phyloP scores from a whole-genome alignment of 2,797 vertebrate species.

The Podarcis lilfordi region DNA sequence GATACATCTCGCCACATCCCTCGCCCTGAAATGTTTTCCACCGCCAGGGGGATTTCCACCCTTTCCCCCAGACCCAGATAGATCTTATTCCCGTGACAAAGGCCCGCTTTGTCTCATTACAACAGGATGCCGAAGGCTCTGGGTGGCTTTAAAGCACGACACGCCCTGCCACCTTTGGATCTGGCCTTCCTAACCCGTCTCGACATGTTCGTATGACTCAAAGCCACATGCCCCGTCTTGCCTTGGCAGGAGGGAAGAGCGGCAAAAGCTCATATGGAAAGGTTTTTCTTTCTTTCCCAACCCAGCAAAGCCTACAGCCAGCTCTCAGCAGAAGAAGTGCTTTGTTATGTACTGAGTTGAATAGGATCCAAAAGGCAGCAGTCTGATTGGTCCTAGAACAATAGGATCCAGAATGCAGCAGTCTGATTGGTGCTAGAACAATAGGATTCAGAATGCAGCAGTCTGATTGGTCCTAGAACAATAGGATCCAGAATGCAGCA shows the following conservation, averaged over 20 bases:
- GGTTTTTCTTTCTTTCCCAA: no score
- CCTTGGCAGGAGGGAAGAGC: conserved; percentile 11
- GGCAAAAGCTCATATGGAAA: neutral
- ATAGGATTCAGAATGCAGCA: no score
- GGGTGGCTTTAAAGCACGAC: conserved; percentile 70
- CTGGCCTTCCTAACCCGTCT: conserved; percentile 52
- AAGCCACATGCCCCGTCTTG: neutral
- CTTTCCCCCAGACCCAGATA: neutral
- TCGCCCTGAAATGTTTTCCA: conserved; percentile 42
- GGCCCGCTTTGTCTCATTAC: conserved; percentile 61
- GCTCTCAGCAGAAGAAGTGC: no score
- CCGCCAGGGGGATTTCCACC: conserved; percentile 43
- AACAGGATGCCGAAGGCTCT: conserved; percentile 60
- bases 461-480: no score
- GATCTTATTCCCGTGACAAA: conserved; percentile 45
- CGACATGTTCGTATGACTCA: conserved; percentile 58
- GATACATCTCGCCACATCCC: neutral
- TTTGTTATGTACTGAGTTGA: no score
- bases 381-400: no score
- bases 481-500: no score
- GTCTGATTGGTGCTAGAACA: no score
- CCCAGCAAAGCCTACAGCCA: no score
- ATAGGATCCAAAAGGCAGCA: no score
- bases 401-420: no score
- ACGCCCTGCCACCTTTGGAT: conserved; percentile 41